Evolutionary conservation across 2,797 vertebrate genomes (phyloP).

Genomic region (Pantherophis alleghaniensis): DNA sequence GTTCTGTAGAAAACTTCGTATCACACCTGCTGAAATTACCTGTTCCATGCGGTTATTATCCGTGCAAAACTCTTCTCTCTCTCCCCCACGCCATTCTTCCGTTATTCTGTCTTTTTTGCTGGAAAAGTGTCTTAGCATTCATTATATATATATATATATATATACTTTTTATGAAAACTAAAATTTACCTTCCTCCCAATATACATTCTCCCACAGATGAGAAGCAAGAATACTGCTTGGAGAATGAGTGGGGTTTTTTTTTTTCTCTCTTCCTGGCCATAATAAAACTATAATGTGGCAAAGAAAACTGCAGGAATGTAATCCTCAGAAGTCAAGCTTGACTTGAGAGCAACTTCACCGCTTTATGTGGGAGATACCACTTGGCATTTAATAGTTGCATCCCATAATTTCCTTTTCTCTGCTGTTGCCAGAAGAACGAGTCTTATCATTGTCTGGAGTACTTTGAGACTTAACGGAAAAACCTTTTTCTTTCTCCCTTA

Average conservation of each 20-base stretch:
- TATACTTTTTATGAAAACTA: neutral
- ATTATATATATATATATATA: no score
- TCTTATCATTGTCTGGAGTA: constrained; percentile 48
- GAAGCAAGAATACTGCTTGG: neutral
- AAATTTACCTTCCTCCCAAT: neutral
- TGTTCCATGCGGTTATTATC: neutral
- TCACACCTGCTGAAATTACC: neutral
- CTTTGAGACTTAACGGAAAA: constrained; percentile 32
- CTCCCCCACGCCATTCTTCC: no score
- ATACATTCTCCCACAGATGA: constrained; percentile 28
- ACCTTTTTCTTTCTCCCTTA: constrained; percentile 14
- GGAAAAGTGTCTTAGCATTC: neutral
- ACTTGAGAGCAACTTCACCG: neutral
- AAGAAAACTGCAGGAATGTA: neutral
- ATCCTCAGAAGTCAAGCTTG: neutral
- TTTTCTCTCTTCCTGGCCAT: neutral
- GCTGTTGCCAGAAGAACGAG: neutral
- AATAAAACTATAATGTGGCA: constrained; percentile 16
- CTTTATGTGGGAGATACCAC: constrained; percentile 6
- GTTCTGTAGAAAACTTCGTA: neutral
- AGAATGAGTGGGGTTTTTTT: neutral
- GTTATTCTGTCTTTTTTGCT: neutral
- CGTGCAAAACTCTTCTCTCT: neutral
- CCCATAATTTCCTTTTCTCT: constrained; percentile 47
- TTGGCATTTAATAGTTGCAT: constrained; percentile 38